Evolutionary conservation across 2,888 invertebrate species (phyloP), one percentile per base, ranked within the genome.

Genomic region (Cantharis flavilabris): DNA sequence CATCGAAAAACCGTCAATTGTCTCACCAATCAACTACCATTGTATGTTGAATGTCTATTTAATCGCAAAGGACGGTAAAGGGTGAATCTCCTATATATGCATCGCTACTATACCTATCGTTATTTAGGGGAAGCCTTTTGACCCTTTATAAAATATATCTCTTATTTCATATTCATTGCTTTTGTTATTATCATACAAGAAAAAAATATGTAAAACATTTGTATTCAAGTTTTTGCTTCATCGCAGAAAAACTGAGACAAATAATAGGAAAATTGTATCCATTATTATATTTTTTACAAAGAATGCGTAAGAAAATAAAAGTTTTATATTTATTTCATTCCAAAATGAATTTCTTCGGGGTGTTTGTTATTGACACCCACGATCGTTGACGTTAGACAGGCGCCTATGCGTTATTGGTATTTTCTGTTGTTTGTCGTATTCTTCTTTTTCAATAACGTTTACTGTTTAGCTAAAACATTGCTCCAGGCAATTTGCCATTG

Each of bases 1-100:
- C 88, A 87, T 87, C 85, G 86, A 88, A 88, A 88, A 88, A 88
- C 87, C 86, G 83, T 82, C 88, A 84, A 88, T 88, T 88, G 88
- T 88, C 87, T 88, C 87, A 88, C 87, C 88, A 88, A 88, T 88
- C 88, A 88, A 86, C 81, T 83, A 72, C 84, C 84, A 87, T 88
- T 88, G 88, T 88, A 81, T 77, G 75, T 65, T 86, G 85, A 86
- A 88, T 87, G 87, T 85, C 85, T 85, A 84, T 87, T 88, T 87
- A 87, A 88, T 87, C 86, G 86, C 83, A 81, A 81, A 84, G 84
- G 84, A 82, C 77, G 76, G 80, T 76, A 85, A 85, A 85, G 85
- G 86, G 86, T 86, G 84, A 83, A 83, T 80, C 80, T 74, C 76
- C 75, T 75, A 28, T 30, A 30, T 69, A 69, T 26, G 33, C 67